Conservation (phyloP, 2,888 invertebrate species). For the Zygogramma bicolorata region DNA sequence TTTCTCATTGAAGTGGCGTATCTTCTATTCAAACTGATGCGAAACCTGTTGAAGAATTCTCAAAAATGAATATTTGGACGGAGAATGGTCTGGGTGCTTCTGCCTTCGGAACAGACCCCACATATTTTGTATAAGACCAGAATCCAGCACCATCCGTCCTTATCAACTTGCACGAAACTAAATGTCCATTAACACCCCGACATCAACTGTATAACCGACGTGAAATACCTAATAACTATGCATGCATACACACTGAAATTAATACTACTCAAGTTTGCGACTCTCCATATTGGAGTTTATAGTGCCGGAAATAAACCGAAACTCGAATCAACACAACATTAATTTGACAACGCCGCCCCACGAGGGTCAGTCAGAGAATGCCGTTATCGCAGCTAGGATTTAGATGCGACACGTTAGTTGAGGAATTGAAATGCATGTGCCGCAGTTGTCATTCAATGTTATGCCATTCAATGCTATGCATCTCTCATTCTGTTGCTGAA, state of each 20-base stretch:
- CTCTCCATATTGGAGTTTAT: conserved; percentile 5
- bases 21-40: too few species aligned
- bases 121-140: neutral
- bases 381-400: conserved; percentile 1
- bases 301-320: conserved; percentile 10
- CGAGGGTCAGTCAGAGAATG: conserved; percentile 1
- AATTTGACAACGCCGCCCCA: conserved; percentile 9
- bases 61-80: too few species aligned
- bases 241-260: conserved; percentile 6
- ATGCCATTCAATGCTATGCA: neutral
- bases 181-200: neutral
- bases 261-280: conserved; percentile 13
- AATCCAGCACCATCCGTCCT: neutral
- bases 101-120: too few species aligned
- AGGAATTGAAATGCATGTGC: conserved; percentile 3
- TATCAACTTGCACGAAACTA: neutral
- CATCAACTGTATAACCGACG: neutral
- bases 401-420: neutral
- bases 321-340: conserved; percentile 21
- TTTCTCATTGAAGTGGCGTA: too few species aligned
- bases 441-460: neutral
- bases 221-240: conserved; percentile 11
- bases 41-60: too few species aligned
- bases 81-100: too few species aligned
- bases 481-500: neutral